Evolutionary conservation across 1,140 invertebrate species (phyloP).

Genomic region (Caenorhabditis tropicalis): DNA sequence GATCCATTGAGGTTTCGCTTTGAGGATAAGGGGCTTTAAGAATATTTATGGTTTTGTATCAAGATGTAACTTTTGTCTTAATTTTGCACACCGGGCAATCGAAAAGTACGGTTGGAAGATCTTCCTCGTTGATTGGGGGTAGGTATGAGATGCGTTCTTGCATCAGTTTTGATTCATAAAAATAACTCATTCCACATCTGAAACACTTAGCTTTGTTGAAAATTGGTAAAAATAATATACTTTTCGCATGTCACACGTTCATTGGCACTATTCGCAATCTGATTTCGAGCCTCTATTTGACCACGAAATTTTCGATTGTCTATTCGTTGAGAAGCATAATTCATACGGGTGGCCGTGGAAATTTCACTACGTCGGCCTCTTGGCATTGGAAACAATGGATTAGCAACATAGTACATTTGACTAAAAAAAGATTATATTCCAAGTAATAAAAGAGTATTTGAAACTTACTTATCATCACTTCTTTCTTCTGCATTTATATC

Average conservation of each 20-base stretch:
- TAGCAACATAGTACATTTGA: not conserved
- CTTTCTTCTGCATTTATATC: not conserved
- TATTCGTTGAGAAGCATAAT: not conserved
- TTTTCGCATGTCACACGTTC: constrained; percentile 12
- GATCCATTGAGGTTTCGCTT: not conserved
- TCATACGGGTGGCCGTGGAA: not conserved
- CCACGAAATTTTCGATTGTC: constrained; percentile 16
- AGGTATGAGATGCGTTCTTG: not conserved
- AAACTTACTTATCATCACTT: not conserved
- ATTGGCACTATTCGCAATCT: not conserved
- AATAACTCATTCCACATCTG: constrained; percentile 16
- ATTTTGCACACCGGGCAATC: constrained; percentile 16
- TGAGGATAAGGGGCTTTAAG: not conserved
- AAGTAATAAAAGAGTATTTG: not conserved
- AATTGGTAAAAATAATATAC: not conserved
- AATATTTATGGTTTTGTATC: not conserved
- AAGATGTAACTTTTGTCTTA: not conserved
- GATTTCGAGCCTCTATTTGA: not conserved
- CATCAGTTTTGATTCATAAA: not conserved
- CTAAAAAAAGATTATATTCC: not conserved
- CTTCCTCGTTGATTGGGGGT: not conserved
- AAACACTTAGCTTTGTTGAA: not conserved
- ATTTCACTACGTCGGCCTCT: not conserved
- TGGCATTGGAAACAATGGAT: not conserved
- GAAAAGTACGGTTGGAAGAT: not conserved